Conservation (phyloP, 2,113 vertebrate genomes). For the Pseudonaja textilis region DNA sequence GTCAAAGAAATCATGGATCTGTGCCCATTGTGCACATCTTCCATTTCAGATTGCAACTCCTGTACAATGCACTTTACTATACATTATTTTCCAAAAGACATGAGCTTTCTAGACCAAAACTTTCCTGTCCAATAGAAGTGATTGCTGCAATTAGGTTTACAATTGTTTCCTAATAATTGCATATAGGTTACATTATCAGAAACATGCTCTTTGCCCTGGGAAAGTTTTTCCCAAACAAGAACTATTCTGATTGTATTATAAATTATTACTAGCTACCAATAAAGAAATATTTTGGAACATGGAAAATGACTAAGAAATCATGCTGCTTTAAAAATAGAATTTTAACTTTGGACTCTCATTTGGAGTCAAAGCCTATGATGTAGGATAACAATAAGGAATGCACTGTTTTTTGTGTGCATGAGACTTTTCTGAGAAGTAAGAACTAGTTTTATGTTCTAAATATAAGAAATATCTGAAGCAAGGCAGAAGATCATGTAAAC, state of each 20-base stretch:
- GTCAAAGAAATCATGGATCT: background rate
- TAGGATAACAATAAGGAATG: slow-evolving; percentile 60
- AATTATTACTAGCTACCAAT: background rate
- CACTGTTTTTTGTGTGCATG: slow-evolving; percentile 44
- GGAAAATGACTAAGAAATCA: background rate
- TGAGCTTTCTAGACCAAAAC: background rate
- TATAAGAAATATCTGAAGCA: slow-evolving; percentile 59
- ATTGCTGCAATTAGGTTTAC: background rate
- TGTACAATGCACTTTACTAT: background rate
- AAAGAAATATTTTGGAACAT: background rate
- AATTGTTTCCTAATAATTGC: background rate
- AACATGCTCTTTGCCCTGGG: background rate
- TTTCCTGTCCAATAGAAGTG: background rate
- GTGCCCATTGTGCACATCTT: background rate
- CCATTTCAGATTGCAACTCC: background rate
- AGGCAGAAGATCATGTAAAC: slow-evolving; percentile 60
- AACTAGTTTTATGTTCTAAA: slow-evolving; percentile 57
- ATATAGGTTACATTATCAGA: background rate
- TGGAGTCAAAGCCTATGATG: slow-evolving; percentile 43
- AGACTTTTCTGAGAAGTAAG: slow-evolving; percentile 43
- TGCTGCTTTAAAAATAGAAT: background rate
- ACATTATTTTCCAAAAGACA: background rate
- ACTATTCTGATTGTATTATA: background rate
- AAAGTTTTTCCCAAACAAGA: background rate
- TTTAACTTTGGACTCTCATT: slow-evolving; percentile 3